Percentiles rank a stretch among this genome's conserved stretches.
phyloP scores from a whole-genome alignment of 2,888 invertebrate genomes.

The Scaptomyza caliginosa region DNA sequence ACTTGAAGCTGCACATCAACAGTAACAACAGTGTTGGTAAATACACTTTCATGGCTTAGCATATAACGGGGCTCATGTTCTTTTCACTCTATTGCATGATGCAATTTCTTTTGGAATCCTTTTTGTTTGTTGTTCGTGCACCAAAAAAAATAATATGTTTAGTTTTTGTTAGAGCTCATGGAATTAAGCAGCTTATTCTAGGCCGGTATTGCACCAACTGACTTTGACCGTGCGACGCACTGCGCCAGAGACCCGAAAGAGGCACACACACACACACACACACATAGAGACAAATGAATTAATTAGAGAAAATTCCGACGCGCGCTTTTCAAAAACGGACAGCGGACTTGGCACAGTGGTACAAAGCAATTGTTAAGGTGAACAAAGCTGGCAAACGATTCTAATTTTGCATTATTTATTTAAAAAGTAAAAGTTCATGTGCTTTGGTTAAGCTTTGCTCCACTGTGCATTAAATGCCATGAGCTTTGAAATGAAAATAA shows the following conservation, averaged over 20 bases:
- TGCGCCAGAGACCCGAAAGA: slow-evolving; percentile 37
- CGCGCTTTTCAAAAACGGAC: slow-evolving; percentile 48
- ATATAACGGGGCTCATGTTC: slow-evolving; percentile 16
- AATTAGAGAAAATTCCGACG: slow-evolving; percentile 73
- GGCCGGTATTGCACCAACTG: slow-evolving; percentile 74
- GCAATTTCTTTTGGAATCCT: neutral
- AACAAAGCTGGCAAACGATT: too few species aligned
- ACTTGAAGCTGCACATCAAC: slow-evolving; percentile 9
- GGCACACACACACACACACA: slow-evolving; percentile 28
- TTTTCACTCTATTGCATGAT: neutral
- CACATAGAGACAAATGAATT: slow-evolving; percentile 55
- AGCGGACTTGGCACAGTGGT: slow-evolving; percentile 37
- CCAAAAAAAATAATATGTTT: slow-evolving; percentile 11
- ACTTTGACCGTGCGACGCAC: slow-evolving; percentile 36
- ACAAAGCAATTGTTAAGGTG: neutral
- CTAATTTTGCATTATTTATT: too few species aligned
- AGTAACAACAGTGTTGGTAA: slow-evolving; percentile 1
- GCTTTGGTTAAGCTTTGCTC: neutral
- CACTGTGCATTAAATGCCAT: slow-evolving; percentile 57
- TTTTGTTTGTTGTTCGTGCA: neutral
- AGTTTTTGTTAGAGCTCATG: slow-evolving; percentile 2
- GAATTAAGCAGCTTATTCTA: slow-evolving; percentile 63
- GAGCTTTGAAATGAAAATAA: slow-evolving; percentile 67
- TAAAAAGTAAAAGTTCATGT: too few species aligned
- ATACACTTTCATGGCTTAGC: slow-evolving; percentile 15